Evolutionary conservation across 2,113 vertebrate genomes (phyloP).

Genomic region (Hiodon tergisus): DNA sequence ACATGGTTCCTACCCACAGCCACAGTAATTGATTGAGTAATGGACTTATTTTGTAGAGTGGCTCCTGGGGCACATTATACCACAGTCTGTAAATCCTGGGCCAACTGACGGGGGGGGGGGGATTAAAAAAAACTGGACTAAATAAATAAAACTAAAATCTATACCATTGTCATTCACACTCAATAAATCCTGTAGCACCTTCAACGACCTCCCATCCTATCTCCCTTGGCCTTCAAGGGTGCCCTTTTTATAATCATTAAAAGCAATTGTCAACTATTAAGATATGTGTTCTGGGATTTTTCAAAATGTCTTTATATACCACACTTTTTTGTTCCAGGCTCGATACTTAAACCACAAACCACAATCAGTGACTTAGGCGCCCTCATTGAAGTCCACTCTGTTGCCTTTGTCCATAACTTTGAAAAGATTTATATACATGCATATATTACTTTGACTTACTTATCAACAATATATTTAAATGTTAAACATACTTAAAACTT

Average conservation of each 20-base stretch:
- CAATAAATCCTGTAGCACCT: slow-evolving; percentile 39
- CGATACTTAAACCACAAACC: not conserved
- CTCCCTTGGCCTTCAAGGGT: slow-evolving; percentile 21
- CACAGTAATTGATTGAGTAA: slow-evolving; percentile 63
- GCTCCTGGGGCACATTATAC: slow-evolving; percentile 56
- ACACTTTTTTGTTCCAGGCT: no score
- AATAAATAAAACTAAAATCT: slow-evolving; percentile 46
- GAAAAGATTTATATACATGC: no score
- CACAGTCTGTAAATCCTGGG: slow-evolving; percentile 59
- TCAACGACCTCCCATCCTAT: slow-evolving; percentile 10
- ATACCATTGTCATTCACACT: slow-evolving; percentile 44
- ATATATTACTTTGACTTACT: no score
- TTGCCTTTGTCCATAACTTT: no score
- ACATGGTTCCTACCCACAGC: slow-evolving; percentile 43
- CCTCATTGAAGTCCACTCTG: no score
- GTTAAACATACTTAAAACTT: not conserved
- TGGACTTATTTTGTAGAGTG: slow-evolving; percentile 65
- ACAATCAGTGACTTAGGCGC: not conserved
- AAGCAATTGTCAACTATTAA: not conserved
- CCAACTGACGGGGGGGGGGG: slow-evolving; percentile 48
- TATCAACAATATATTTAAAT: no score
- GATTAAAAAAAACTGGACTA: slow-evolving; percentile 22
- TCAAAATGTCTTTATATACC: no score
- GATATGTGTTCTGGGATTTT: not conserved
- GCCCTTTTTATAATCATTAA: not conserved